phyloP scores from a whole-genome alignment of 2,888 invertebrate genomes.

The Andrena camellia region DNA sequence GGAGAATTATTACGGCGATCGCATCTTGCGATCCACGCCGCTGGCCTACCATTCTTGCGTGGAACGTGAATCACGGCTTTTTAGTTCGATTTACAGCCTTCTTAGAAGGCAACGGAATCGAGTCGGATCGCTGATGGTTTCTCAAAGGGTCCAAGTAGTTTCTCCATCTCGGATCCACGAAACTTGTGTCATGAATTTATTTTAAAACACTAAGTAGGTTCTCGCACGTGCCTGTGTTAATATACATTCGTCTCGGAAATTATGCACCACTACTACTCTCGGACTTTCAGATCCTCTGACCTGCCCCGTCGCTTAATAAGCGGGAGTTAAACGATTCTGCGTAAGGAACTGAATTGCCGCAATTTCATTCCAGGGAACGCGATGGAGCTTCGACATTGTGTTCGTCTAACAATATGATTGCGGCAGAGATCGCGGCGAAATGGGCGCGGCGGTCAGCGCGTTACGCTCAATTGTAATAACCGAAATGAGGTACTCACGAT shows the following conservation, averaged over 20 bases:
- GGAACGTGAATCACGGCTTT: background rate
- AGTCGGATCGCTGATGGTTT: no score
- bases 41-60: background rate
- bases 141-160: no score
- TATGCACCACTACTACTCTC: background rate
- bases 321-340: background rate
- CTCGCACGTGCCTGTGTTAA: background rate
- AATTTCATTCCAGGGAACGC: constrained; percentile 33
- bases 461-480: constrained; percentile 48
- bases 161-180: no score
- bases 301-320: background rate
- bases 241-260: background rate
- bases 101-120: background rate
- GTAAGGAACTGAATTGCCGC: background rate
- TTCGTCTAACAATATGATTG: constrained; percentile 34
- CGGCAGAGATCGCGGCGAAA: constrained; percentile 1
- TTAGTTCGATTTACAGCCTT: background rate
- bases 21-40: constrained; percentile 1
- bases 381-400: constrained; percentile 20
- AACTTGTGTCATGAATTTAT: no score
- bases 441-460: constrained; percentile 57
- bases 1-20: constrained; percentile 38
- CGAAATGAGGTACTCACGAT: constrained; percentile 63
- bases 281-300: background rate
- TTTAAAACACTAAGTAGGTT: background rate